Conservation (phyloP, 2,797 vertebrate genomes). For the Chloroceryle amazona region DNA sequence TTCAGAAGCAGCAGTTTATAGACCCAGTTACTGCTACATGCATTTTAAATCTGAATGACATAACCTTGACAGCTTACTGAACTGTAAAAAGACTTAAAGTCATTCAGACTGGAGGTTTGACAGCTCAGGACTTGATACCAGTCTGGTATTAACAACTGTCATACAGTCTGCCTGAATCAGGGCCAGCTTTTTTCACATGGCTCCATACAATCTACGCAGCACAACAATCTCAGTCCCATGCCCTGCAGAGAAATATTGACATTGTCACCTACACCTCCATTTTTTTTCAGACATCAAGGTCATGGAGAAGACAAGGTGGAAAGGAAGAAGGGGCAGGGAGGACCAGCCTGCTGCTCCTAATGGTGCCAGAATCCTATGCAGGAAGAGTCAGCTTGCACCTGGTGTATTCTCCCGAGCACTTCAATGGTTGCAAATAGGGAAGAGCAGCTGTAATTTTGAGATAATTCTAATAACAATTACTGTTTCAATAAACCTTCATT, state of each 20-base stretch:
- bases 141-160: not conserved
- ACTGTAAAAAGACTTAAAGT: not conserved
- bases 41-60: conserved; percentile 66
- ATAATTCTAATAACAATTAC: not conserved
- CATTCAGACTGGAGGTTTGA: not conserved
- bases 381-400: not conserved
- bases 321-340: not conserved
- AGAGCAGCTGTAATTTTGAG: conserved; percentile 3
- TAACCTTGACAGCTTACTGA: not conserved
- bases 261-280: not conserved
- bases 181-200: not conserved
- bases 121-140: not conserved
- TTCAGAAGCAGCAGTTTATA: conserved; percentile 54
- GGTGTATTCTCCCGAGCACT: not conserved
- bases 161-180: not conserved
- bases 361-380: accelerated
- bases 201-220: not conserved
- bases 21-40: conserved; percentile 50
- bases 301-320: not conserved
- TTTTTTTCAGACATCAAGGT: not conserved
- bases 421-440: not conserved
- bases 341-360: not conserved
- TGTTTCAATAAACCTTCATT: not conserved
- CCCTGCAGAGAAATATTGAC: not conserved
- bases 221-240: accelerated